phyloP scores from a whole-genome alignment of 2,888 invertebrate genomes.

The Acleris holmiana region DNA sequence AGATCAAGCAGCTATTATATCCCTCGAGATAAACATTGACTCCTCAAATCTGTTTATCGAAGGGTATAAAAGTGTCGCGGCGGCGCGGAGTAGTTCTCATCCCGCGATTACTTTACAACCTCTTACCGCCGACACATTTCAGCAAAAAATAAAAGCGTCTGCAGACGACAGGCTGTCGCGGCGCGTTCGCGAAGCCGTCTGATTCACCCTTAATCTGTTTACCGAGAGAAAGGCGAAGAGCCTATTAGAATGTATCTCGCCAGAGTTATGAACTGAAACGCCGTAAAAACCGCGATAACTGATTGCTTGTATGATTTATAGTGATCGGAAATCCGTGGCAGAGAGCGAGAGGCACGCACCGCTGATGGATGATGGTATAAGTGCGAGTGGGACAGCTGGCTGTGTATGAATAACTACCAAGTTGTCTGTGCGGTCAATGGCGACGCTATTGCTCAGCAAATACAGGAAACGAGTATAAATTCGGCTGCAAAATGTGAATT shows the following conservation, averaged over 20 bases:
- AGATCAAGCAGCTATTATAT: no score
- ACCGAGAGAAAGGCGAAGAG: slow-evolving; percentile 4
- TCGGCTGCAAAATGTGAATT: background rate
- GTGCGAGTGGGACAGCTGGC: slow-evolving; percentile 1
- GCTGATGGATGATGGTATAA: background rate
- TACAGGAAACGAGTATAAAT: background rate
- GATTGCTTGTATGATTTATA: slow-evolving; percentile 35
- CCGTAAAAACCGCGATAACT: slow-evolving; percentile 35
- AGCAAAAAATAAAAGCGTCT: slow-evolving; percentile 13
- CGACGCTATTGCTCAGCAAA: background rate
- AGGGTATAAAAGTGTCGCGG: background rate
- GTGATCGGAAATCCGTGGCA: slow-evolving; percentile 33
- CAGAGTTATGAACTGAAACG: slow-evolving; percentile 25
- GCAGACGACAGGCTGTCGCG: slow-evolving; percentile 20
- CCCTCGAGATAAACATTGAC: no score
- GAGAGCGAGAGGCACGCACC: slow-evolving; percentile 12
- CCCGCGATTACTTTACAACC: slow-evolving; percentile 14
- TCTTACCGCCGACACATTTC: slow-evolving; percentile 26
- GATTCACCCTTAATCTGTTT: slow-evolving; percentile 7
- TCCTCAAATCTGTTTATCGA: no score
- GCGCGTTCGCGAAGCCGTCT: background rate
- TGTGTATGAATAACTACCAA: background rate
- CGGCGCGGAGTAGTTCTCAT: background rate
- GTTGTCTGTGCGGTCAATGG: background rate
- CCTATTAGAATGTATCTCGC: slow-evolving; percentile 17